Base-by-base conservation (phyloP, 23 tunicate genomes). In the Trididemnum clinides region DNA sequence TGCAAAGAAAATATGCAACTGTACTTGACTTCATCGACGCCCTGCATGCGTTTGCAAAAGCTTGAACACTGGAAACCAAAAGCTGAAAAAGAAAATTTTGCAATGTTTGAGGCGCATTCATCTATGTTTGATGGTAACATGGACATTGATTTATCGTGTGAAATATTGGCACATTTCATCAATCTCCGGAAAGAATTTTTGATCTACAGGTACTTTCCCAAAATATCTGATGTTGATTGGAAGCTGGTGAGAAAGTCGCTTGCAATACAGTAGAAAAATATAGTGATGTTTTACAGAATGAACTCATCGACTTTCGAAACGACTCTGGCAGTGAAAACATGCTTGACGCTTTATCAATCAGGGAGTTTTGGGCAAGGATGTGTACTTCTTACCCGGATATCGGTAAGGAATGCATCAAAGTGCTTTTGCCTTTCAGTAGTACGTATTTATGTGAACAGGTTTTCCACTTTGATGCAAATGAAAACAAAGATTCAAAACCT, bases 371-470 rank as follows among this genome's bases (percentile, higher is more conserved):
- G 92, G 83, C 78, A 50, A 82, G 50, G 73, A 58, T 72, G 86
- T 88, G 86, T 72, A 57, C 39, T 81, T 81, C 91, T 33, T 88
- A 81, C 38, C 91, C 86, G 71, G 87, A 82, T 33, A 82, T 70
- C 81, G 59, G 82, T 77, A 88, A 88, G 82, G 59, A 88, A 74
- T 87, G 79, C 85, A 64, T 81, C 63, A 88, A 81, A 57, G 75
- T 74, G 58, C 85, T 87, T 29, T 64, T 88, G 86, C 86, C 91
- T 69, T 88, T 71, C 82, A 82, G 78, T 65, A 78, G 86, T 63
- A 87, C 91, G 86, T 83, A 83, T 71, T 83, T 83, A 71, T 83
- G 87, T 83, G 64, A 70, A 71, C 64, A 72, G 81, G 87, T 83
- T 83, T 83, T 83, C 87, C 87, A 83, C 81, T 71, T 83, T 70